Evolutionary conservation across 2,797 vertebrate genomes (phyloP).

Genomic region (Neomorphus geoffroyi): DNA sequence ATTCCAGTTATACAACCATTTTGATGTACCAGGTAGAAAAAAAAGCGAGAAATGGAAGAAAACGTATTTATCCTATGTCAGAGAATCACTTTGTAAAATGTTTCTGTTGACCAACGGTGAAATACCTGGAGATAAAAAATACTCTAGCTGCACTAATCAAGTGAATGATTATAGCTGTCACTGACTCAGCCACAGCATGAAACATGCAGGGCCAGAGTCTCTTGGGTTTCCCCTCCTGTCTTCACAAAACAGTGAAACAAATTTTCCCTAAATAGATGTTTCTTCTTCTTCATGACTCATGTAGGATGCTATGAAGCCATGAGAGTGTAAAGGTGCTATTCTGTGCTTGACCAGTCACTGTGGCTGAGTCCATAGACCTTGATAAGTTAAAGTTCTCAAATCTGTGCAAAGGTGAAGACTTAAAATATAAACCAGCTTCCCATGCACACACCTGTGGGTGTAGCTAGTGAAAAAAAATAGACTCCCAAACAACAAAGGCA

Average conservation of each 20-base stretch:
- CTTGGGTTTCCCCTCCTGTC: background rate
- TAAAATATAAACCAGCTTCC: background rate
- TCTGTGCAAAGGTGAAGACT: background rate
- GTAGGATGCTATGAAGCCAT: background rate
- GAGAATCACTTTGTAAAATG: background rate
- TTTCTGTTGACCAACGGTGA: background rate
- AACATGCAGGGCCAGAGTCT: background rate
- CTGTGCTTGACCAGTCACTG: background rate
- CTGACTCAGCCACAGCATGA: background rate
- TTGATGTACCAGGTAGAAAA: background rate
- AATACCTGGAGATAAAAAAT: background rate
- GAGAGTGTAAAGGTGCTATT: background rate
- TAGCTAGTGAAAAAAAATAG: background rate
- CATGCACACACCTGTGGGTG: fast-evolving
- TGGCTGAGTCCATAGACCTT: background rate
- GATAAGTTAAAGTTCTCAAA: background rate
- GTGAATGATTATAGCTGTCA: background rate
- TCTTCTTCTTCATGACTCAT: background rate
- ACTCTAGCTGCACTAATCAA: background rate
- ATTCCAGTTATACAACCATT: background rate
- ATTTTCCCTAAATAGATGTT: background rate
- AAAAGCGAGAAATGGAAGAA: background rate
- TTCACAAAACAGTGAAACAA: background rate
- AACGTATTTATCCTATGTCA: background rate
- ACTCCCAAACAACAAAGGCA: background rate